Conservation (phyloP, 2,888 invertebrate genomes). For the Neria commutata region DNA sequence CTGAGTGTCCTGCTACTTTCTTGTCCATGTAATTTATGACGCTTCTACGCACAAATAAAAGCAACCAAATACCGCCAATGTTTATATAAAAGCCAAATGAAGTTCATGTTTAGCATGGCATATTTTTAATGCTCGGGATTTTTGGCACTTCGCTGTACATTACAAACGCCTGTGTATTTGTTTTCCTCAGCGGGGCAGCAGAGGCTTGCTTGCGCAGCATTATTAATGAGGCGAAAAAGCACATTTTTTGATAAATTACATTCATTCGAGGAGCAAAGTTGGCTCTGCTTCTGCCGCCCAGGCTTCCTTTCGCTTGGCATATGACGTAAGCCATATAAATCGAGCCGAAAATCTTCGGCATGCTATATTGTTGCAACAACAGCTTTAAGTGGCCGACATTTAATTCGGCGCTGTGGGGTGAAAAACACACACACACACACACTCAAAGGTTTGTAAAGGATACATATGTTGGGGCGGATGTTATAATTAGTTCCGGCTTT, state of each 20-base stretch:
- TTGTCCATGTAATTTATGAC: too few species aligned
- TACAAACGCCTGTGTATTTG: too few species aligned
- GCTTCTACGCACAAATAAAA: too few species aligned
- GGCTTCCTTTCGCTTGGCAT: too few species aligned
- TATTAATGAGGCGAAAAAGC: slow-evolving; percentile 34
- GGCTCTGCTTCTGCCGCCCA: too few species aligned
- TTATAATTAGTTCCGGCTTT: slow-evolving; percentile 31
- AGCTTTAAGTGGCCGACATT: neutral
- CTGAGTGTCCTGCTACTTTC: too few species aligned
- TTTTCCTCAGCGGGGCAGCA: slow-evolving; percentile 3
- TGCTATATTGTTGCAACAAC: neutral
- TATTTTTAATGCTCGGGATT: neutral
- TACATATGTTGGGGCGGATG: slow-evolving; percentile 16
- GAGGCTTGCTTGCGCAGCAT: slow-evolving; percentile 21
- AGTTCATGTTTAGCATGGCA: neutral
- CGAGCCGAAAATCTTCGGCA: neutral
- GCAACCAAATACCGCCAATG: too few species aligned
- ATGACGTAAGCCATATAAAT: too few species aligned
- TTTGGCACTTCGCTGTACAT: neutral
- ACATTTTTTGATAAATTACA: slow-evolving; percentile 37
- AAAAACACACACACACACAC: neutral
- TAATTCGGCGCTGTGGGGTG: neutral
- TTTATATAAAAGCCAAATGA: neutral
- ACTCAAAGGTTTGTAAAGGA: neutral
- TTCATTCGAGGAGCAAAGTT: slow-evolving; percentile 16